These are phyloP conservation scores for Pachymerium ferrugineum DNA, from an alignment of 2,888 invertebrate genomes.

Conservation along the genomic window DNA sequence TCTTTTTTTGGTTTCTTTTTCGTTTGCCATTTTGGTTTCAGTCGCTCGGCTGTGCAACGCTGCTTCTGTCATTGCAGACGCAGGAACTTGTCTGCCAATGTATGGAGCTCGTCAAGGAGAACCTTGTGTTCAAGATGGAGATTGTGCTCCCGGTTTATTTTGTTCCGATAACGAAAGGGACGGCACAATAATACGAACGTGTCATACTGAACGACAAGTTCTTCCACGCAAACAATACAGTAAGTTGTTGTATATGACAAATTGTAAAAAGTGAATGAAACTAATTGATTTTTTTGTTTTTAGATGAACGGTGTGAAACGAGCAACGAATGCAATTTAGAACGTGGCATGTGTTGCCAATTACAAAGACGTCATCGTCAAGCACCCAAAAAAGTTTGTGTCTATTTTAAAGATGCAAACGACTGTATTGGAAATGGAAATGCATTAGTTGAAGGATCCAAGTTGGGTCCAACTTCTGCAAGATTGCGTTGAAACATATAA, in stretches of 20 bases:
- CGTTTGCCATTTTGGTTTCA: neutral
- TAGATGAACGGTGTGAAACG: slow-evolving; percentile 71
- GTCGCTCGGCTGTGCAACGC: neutral
- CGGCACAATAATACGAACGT: slow-evolving; percentile 58
- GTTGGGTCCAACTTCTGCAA: neutral
- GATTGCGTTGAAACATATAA: neutral
- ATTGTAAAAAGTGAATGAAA: neutral
- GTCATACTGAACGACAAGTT: slow-evolving; percentile 54
- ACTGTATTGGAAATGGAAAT: slow-evolving; percentile 67
- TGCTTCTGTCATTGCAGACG: slow-evolving; percentile 46
- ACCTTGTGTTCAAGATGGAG: slow-evolving; percentile 72
- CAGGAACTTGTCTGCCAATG: slow-evolving; percentile 62
- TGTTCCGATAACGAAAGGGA: slow-evolving; percentile 61
- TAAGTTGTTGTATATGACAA: slow-evolving; percentile 43
- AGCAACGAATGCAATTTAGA: slow-evolving; percentile 80
- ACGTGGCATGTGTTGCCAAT: slow-evolving; percentile 78
- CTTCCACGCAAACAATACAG: slow-evolving; percentile 65
- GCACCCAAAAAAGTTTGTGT: slow-evolving; percentile 80
- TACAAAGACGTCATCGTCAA: slow-evolving; percentile 78
- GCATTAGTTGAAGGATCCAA: neutral
- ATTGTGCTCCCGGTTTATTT: slow-evolving; percentile 75
- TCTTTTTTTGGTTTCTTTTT: neutral
- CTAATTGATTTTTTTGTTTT: neutral
- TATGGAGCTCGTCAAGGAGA: slow-evolving; percentile 74
- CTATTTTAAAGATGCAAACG: slow-evolving; percentile 83